Evolutionary conservation across 2,113 vertebrate genomes (phyloP).

Genomic region (Paramisgurnus dabryanus): DNA sequence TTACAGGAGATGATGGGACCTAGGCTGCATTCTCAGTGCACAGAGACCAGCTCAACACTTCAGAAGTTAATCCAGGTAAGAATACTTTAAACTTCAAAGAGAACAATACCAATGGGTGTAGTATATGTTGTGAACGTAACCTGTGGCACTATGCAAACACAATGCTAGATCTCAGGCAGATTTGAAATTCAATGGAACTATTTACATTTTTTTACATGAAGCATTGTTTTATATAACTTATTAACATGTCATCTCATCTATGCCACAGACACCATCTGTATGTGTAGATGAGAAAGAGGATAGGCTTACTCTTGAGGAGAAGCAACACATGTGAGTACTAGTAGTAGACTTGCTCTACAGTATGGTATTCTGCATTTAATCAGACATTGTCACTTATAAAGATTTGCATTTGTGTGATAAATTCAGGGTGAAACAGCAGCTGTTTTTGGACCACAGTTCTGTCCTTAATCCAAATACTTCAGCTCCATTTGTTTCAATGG

Average conservation of each 20-base stretch:
- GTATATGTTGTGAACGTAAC: too few relatives aligned
- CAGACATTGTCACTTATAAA: neutral
- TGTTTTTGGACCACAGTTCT: slow-evolving; percentile 69
- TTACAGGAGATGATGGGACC: slow-evolving; percentile 2
- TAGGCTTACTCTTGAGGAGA: slow-evolving; percentile 66
- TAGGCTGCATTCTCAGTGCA: slow-evolving; percentile 11
- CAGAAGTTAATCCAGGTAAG: slow-evolving; percentile 6
- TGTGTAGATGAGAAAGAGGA: slow-evolving; percentile 65
- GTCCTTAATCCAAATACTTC: slow-evolving; percentile 68
- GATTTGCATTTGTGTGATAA: neutral
- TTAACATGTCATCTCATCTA: neutral
- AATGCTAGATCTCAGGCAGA: too few relatives aligned
- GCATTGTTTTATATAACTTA: neutral
- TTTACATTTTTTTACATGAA: too few relatives aligned
- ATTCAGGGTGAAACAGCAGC: slow-evolving; percentile 75
- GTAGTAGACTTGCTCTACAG: neutral
- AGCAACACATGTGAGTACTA: slow-evolving; percentile 67
- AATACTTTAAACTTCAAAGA: too few relatives aligned
- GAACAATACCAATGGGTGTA: too few relatives aligned
- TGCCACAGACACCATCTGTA: slow-evolving; percentile 15
- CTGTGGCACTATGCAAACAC: too few relatives aligned
- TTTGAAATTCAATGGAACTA: too few relatives aligned
- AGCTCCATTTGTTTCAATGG: slow-evolving; percentile 69
- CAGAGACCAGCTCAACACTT: neutral
- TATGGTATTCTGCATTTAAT: neutral